Evolutionary conservation across 1,140 invertebrate genomes (phyloP).

Genomic region (Philopotamus ludificatus): DNA sequence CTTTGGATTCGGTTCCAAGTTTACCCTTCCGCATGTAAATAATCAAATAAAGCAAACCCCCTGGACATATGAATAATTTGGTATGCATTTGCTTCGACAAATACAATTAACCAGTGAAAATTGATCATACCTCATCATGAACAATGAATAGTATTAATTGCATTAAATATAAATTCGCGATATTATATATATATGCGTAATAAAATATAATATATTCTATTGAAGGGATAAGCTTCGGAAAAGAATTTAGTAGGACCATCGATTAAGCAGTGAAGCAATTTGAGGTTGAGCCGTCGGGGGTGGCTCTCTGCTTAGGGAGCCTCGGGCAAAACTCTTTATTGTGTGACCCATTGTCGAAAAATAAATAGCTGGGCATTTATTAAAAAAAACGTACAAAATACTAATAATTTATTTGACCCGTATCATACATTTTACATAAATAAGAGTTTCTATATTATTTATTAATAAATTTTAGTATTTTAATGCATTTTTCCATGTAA

Average conservation of each 20-base stretch:
- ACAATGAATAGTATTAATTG: no score
- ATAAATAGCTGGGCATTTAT: constrained; percentile 17
- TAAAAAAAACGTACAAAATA: background rate
- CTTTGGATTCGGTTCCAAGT: constrained; percentile 23
- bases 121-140: no score
- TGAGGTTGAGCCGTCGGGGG: constrained; percentile 22
- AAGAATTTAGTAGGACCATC: constrained; percentile 9
- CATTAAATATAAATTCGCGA: no score
- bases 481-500: background rate
- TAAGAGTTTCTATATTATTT: no score
- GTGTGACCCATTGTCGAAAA: constrained; percentile 15
- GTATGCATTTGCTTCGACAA: background rate
- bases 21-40: constrained; percentile 17
- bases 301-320: constrained; percentile 4
- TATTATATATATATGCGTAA: no score
- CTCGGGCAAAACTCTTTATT: constrained; percentile 13
- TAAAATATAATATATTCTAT: no score
- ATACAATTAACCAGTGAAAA: background rate
- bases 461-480: background rate
- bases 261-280: constrained; percentile 21
- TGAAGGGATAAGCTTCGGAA: no score
- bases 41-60: constrained; percentile 19
- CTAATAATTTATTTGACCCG: no score
- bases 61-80: constrained; percentile 26
- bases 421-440: no score